These are phyloP conservation scores for Anguilla anguilla DNA, from an alignment of 2,797 vertebrate species.

Conservation along the genomic window DNA sequence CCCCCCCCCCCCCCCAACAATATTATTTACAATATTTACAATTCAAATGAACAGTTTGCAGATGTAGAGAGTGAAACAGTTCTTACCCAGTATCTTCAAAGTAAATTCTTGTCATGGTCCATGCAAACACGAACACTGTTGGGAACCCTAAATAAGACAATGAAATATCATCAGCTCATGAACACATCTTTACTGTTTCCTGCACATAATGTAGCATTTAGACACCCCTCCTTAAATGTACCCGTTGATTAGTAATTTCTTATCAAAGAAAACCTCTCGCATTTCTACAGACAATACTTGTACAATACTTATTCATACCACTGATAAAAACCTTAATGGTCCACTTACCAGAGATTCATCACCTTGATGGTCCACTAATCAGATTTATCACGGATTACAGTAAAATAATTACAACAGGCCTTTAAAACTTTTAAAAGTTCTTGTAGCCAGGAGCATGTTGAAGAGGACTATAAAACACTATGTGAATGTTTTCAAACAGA, in stretches of 20 bases:
- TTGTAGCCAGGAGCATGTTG: not conserved
- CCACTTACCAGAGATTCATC: too few relatives aligned
- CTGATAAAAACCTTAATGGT: not conserved
- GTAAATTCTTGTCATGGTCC: slow-evolving; percentile 80
- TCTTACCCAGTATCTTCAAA: slow-evolving; percentile 87
- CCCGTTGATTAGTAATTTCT: not conserved
- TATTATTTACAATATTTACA: not conserved
- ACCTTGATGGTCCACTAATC: too few relatives aligned
- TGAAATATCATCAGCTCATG: not conserved
- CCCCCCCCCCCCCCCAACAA: not conserved
- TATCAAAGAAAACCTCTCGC: not conserved
- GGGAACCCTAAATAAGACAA: slow-evolving; percentile 77
- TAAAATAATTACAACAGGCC: not conserved
- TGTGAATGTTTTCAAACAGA: too few relatives aligned
- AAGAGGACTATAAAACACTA: too few relatives aligned
- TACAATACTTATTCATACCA: not conserved
- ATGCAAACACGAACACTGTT: slow-evolving; percentile 77
- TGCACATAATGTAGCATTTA: not conserved
- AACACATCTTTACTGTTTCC: not conserved
- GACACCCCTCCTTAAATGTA: not conserved
- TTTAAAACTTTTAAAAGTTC: not conserved
- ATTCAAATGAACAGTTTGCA: not conserved
- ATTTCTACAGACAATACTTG: not conserved
- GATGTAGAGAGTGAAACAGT: not conserved
- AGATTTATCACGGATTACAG: not conserved